Evolutionary conservation across 2,888 invertebrate species (phyloP).

Genomic region (Resseliella maxima): DNA sequence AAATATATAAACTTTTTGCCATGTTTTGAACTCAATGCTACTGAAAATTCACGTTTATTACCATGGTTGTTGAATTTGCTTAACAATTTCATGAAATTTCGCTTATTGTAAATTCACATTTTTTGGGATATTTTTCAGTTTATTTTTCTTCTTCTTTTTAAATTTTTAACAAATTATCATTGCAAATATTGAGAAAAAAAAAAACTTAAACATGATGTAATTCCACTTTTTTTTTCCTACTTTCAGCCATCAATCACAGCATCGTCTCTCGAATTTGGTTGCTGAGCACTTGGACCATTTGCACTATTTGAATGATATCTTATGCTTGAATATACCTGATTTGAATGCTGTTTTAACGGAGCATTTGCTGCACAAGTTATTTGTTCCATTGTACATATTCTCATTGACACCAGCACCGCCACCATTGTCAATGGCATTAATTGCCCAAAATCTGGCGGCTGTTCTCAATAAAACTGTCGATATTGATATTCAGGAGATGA

Average conservation of each 20-base stretch:
- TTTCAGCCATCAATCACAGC: constrained; percentile 89
- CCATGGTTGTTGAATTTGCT: too few species aligned
- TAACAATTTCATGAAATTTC: too few species aligned
- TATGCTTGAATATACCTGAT: constrained; percentile 90
- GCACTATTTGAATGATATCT: constrained; percentile 96
- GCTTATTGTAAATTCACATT: too few species aligned
- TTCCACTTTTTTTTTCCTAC: too few species aligned
- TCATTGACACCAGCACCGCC: constrained; percentile 75
- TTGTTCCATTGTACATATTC: constrained; percentile 94
- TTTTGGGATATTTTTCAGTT: too few species aligned
- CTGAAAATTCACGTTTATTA: too few species aligned
- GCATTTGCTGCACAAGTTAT: constrained; percentile 90
- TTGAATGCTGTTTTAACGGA: constrained; percentile 94
- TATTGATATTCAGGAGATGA: constrained; percentile 71
- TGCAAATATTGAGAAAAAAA: too few species aligned
- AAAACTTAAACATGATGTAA: too few species aligned
- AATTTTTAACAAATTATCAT: too few species aligned
- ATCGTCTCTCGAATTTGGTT: constrained; percentile 90
- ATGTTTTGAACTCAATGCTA: too few species aligned
- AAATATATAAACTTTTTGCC: too few species aligned
- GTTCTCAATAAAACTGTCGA: constrained; percentile 72
- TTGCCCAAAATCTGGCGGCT: constrained; percentile 74
- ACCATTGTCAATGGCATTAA: constrained; percentile 70
- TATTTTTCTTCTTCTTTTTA: constrained; percentile 54
- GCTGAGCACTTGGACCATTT: constrained; percentile 97